Percentiles rank a stretch among this genome's conserved stretches.
Conservation (phyloP, 2,113 vertebrate genomes). For the Toxotes jaculatrix region DNA sequence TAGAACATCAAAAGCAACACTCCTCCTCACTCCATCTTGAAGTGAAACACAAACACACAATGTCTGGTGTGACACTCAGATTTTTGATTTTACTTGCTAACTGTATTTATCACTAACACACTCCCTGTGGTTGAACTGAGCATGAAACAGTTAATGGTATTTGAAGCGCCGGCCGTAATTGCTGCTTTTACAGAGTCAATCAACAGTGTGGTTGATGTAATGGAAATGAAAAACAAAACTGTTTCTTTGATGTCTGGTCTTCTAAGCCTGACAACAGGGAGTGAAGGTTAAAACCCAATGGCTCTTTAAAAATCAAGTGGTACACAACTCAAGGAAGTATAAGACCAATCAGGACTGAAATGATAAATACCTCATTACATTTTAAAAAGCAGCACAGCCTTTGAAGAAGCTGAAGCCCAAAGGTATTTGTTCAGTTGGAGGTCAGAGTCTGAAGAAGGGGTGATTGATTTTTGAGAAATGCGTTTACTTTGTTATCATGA, state of each 20-base stretch:
- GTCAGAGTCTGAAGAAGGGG: conserved; percentile 7
- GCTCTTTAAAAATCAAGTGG: conserved; percentile 48
- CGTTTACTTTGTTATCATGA: conserved; percentile 4
- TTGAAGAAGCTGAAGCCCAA: conserved; percentile 5
- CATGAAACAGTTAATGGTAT: conserved; percentile 44
- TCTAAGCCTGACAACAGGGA: conserved; percentile 49
- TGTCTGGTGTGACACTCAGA: neutral
- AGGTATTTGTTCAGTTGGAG: conserved; percentile 13
- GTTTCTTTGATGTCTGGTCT: conserved; percentile 65
- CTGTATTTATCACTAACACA: neutral
- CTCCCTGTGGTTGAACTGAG: neutral
- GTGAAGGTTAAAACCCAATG: conserved; percentile 60
- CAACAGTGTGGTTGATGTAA: conserved; percentile 50
- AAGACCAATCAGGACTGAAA: conserved; percentile 38
- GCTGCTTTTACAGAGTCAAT: conserved; percentile 54
- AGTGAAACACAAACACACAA: conserved; percentile 4
- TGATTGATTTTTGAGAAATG: conserved; percentile 15
- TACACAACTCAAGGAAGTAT: conserved; percentile 33
- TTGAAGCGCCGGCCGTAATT: conserved; percentile 44
- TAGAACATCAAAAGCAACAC: conserved; percentile 36
- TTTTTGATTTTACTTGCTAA: conserved; percentile 8
- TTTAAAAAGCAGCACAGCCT: conserved; percentile 40
- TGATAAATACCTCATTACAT: conserved; percentile 57
- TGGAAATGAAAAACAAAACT: conserved; percentile 69
- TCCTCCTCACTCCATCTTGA: conserved; percentile 2